Conservation (phyloP, 2,797 vertebrate genomes). For the Psittacula derbiana region DNA sequence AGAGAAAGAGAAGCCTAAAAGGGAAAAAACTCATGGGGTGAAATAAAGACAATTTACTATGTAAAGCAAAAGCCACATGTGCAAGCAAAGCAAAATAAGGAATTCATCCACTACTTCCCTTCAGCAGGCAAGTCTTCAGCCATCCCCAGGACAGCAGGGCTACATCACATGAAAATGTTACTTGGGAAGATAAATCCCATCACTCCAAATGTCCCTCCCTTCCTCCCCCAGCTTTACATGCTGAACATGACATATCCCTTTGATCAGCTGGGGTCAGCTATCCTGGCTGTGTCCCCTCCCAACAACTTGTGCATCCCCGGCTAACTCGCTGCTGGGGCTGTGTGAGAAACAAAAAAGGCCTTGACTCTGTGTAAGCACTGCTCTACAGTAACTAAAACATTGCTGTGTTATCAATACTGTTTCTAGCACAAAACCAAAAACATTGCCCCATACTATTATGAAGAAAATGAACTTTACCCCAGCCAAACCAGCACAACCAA, state of each 20-base stretch:
- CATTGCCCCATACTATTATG: background rate
- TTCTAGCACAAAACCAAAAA: background rate
- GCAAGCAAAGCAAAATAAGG: background rate
- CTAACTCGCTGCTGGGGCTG: no score
- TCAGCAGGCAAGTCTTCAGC: background rate
- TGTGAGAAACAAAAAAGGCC: background rate
- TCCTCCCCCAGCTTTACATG: background rate
- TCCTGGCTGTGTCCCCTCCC: background rate
- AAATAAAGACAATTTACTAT: background rate
- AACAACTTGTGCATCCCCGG: background rate
- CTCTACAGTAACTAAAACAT: background rate
- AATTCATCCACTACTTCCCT: background rate
- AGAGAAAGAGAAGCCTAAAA: background rate
- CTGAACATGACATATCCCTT: background rate
- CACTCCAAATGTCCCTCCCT: background rate
- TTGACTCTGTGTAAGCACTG: background rate
- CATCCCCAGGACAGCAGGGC: background rate
- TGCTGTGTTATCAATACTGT: background rate
- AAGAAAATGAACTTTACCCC: background rate
- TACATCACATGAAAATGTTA: background rate
- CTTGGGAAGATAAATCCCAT: background rate
- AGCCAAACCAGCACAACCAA: background rate
- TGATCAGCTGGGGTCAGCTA: background rate
- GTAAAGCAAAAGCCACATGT: background rate
- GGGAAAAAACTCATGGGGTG: accelerated